A percentile compares a stretch with the other conserved stretches of the same genome.
These are phyloP conservation scores for Cydia strobilella DNA, from an alignment of 1,140 invertebrate species.

Conservation along the genomic window DNA sequence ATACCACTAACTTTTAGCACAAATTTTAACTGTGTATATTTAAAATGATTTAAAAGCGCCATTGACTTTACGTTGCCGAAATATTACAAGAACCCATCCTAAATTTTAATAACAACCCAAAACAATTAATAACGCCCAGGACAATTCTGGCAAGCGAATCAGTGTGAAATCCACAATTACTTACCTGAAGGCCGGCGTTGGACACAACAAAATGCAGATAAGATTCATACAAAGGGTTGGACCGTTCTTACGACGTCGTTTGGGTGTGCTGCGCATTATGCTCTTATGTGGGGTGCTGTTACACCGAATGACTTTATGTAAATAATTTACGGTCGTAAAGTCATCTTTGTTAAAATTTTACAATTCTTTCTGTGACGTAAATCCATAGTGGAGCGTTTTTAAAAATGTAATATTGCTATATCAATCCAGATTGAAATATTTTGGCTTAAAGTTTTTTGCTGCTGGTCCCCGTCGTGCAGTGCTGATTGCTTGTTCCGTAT, in stretches of 20 bases:
- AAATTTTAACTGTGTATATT: background rate
- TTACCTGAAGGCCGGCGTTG: conserved; percentile 30
- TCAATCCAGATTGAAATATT: too few species aligned
- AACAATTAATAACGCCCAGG: conserved; percentile 26
- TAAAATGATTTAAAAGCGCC: background rate
- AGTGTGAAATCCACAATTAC: conserved; percentile 33
- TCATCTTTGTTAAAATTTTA: too few species aligned
- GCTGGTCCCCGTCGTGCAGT: too few species aligned
- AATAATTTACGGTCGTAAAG: too few species aligned
- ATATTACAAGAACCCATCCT: background rate
- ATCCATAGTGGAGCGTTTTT: too few species aligned
- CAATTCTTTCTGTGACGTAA: too few species aligned
- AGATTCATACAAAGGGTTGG: conserved; percentile 40
- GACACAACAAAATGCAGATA: conserved; percentile 37
- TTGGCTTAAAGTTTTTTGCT: too few species aligned
- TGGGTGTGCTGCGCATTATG: conserved; percentile 33
- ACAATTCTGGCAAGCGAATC: conserved; percentile 34
- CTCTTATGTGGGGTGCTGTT: background rate
- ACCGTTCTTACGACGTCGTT: conserved; percentile 32
- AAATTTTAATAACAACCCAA: conserved; percentile 21
- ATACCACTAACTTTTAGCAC: too few species aligned
- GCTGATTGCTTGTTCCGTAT: too few species aligned
- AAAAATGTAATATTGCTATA: too few species aligned
- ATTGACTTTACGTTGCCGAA: background rate
- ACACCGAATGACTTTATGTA: conserved; percentile 18